Evolutionary conservation across 2,888 invertebrate genomes (phyloP).

Genomic region (Chloromyia formosa): DNA sequence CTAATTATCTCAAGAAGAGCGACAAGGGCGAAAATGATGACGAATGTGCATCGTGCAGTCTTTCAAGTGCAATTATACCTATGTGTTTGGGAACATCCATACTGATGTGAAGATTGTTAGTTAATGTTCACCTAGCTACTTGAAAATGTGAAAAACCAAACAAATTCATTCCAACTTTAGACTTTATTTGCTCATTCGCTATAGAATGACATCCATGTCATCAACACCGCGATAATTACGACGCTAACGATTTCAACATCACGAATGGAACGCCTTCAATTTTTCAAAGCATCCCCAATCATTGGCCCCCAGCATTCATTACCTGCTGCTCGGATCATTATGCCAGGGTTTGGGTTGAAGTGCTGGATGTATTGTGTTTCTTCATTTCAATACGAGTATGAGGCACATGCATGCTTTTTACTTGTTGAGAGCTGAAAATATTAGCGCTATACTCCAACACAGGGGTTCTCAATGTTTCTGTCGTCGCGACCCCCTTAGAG

Average conservation of each 20-base stretch:
- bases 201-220: conserved; percentile 29
- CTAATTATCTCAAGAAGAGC: conserved; percentile 5
- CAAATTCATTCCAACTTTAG: conserved; percentile 19
- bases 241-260: conserved; percentile 21
- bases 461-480: too few relatives aligned
- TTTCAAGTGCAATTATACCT: conserved; percentile 33
- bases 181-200: conserved; percentile 11
- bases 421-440: neutral
- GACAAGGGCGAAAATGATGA: conserved; percentile 2
- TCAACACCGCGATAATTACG: conserved; percentile 4
- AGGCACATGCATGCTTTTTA: conserved; percentile 7
- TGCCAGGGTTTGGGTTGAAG: neutral
- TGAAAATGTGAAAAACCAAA: conserved; percentile 25
- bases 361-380: conserved; percentile 9
- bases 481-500: too few relatives aligned
- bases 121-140: conserved; percentile 13
- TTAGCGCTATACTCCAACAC: neutral
- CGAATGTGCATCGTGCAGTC: conserved; percentile 39
- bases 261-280: neutral
- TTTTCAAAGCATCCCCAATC: neutral
- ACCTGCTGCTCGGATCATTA: neutral
- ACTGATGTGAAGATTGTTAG: conserved; percentile 23
- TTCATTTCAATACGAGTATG: conserved; percentile 12
- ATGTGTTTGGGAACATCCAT: conserved; percentile 13
- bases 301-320: neutral